A percentile compares a stretch with the other conserved stretches of the same genome.
These are phyloP conservation scores for Saguinus imperator DNA, from an alignment of 2,113 vertebrate genomes.

Conservation along the genomic window DNA sequence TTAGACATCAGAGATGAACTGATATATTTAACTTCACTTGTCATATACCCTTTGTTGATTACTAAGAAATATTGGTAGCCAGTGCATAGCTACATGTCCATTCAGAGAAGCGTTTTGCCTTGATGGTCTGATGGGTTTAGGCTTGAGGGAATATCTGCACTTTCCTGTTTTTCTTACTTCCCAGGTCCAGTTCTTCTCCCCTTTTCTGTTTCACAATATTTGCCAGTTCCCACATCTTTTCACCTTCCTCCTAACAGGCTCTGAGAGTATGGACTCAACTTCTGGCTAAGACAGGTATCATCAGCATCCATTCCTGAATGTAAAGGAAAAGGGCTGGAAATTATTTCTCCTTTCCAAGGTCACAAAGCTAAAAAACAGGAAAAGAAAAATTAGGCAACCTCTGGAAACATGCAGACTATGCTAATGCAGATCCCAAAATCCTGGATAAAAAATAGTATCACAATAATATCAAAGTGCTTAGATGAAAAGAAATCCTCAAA, in stretches of 20 bases:
- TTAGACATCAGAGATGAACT: constrained; percentile 21
- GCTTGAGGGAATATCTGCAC: background rate
- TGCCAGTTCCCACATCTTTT: background rate
- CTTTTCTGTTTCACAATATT: constrained; percentile 2
- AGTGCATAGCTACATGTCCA: background rate
- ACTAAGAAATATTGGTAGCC: background rate
- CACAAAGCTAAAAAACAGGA: constrained; percentile 37
- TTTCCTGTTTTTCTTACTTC: background rate
- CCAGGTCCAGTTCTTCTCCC: background rate
- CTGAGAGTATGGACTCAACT: background rate
- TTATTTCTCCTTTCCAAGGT: background rate
- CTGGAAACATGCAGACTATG: background rate
- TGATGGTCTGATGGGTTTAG: background rate
- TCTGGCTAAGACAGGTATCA: background rate
- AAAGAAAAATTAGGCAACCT: background rate
- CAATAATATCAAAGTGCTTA: background rate
- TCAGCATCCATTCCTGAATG: background rate
- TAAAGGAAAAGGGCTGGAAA: background rate
- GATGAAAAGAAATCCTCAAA: background rate
- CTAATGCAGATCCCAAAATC: background rate
- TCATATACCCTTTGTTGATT: background rate
- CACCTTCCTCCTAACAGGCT: background rate
- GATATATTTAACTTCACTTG: background rate
- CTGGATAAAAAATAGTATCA: background rate
- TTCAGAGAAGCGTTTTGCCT: background rate